Evolutionary conservation across 2,113 vertebrate genomes (phyloP), one percentile per base, ranked within the genome.

Genomic region (Ornithorhynchus anatinus): DNA sequence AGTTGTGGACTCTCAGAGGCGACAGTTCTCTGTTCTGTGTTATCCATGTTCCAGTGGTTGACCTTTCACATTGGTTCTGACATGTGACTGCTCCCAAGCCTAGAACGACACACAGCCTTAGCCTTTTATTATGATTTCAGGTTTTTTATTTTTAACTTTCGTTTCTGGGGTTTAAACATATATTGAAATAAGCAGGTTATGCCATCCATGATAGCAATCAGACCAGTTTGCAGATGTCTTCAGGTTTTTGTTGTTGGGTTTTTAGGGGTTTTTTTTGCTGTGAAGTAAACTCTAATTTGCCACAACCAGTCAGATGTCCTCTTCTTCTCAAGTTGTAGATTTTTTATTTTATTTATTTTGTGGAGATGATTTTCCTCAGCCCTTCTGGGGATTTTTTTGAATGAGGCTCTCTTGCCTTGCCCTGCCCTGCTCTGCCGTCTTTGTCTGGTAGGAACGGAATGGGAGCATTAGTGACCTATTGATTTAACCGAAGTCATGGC

Each of bases 1-100:
- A 59, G 13, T 48, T 77, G 66, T 77, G 85, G 81, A 86, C 78
- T 20, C 68, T 51, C 67, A 27, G 50, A 80, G 84, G 58, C 33
- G 77, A 65, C 59, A 13, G 20, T 7, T 60, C 22, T 27, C 50
- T 45, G 31, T 17, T 22, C 43, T 60, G 54, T 73, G 10, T 59
- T 54, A 72, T 63, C 47, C 50, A 0, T 42, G 74, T 79, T 56
- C 72, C 69, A 48, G 69, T 56, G 69, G 69, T 77, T 69, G 66
- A 2, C 20, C 54, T 61, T 35, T n/a, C 51, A 65, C 53, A 50
- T 58, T 68, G 70, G 36, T 51, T 61, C 50, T 23, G 44, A 31
- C 16, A 7, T 48, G 47, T 15, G 15, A 63, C 48, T 37, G 32
- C 39, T 63, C 1, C 0, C 14, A 42, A 73, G 33, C 13, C 16